phyloP scores from a whole-genome alignment of 2,113 vertebrate species.

The Corythornis madagascariensis region DNA sequence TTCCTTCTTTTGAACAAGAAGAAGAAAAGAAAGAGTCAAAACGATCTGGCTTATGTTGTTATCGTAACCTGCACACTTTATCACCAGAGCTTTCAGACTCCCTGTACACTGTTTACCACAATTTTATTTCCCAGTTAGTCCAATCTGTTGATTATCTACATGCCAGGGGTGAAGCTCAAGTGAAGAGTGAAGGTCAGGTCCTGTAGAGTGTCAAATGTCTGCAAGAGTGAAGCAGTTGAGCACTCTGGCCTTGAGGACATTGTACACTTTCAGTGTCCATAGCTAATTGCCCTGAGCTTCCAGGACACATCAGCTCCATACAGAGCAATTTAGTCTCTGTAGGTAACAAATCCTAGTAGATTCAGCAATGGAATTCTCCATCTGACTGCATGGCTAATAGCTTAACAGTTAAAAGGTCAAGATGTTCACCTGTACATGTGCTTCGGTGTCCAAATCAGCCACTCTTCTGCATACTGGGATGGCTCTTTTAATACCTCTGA shows the following conservation, averaged over 20 bases:
- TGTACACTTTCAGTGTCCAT: not conserved
- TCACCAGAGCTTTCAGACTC: not conserved
- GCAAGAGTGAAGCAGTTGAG: not conserved
- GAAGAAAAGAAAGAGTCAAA: not conserved
- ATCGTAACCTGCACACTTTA: not conserved
- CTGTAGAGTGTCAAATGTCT: not conserved
- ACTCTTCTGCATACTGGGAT: not conserved
- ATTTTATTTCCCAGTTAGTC: not conserved
- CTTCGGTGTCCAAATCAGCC: not conserved
- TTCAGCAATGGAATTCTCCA: not conserved
- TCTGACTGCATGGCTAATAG: not conserved
- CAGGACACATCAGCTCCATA: not conserved
- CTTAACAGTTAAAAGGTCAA: slow-evolving; percentile 23
- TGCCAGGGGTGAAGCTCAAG: not conserved
- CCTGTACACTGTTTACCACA: not conserved
- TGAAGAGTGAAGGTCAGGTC: not conserved
- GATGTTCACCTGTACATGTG: not conserved
- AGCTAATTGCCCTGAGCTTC: not conserved
- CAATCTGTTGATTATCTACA: not conserved
- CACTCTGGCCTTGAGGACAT: not conserved
- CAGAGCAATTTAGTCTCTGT: not conserved
- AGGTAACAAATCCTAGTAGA: not conserved
- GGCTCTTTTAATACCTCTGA: not conserved
- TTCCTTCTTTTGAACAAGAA: not conserved
- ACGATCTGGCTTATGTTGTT: not conserved